Conservation (phyloP, 1,140 invertebrate species). For the Drosophila micromelanica region DNA sequence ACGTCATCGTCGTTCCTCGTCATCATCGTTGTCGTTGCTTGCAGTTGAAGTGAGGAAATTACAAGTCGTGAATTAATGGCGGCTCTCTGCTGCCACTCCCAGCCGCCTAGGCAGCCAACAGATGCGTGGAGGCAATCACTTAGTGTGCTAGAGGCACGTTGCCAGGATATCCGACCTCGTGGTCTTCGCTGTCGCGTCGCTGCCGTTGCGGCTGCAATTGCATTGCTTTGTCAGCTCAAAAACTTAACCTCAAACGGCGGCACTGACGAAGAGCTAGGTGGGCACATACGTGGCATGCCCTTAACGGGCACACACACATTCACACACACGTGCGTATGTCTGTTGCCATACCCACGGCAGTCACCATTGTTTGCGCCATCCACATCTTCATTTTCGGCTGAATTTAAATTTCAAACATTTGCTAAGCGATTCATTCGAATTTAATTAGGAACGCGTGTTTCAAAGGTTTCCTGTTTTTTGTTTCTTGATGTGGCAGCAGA, state of each 20-base stretch:
- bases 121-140: slow-evolving; percentile 52
- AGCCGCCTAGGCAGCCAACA: neutral
- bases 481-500: slow-evolving; percentile 43
- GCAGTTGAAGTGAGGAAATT: slow-evolving; percentile 81
- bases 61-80: slow-evolving; percentile 83
- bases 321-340: slow-evolving; percentile 11
- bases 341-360: slow-evolving; percentile 13
- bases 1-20: slow-evolving; percentile 31
- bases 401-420: slow-evolving; percentile 78
- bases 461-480: slow-evolving; percentile 72
- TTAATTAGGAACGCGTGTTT: slow-evolving; percentile 78
- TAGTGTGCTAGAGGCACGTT: slow-evolving; percentile 60
- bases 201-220: slow-evolving; percentile 58
- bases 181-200: slow-evolving; percentile 36
- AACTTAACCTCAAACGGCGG: slow-evolving; percentile 74
- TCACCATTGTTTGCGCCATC: slow-evolving; percentile 55
- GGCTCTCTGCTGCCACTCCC: slow-evolving; percentile 7
- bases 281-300: slow-evolving; percentile 51
- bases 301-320: slow-evolving; percentile 18
- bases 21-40: slow-evolving; percentile 29
- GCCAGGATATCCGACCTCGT: slow-evolving; percentile 77
- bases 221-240: slow-evolving; percentile 82
- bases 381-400: slow-evolving; percentile 39
- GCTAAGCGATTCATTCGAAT: slow-evolving; percentile 55
- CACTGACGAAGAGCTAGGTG: slow-evolving; percentile 33